These are phyloP conservation scores for Drosophila eohydei DNA, from an alignment of 2,888 invertebrate species.

Conservation along the genomic window DNA sequence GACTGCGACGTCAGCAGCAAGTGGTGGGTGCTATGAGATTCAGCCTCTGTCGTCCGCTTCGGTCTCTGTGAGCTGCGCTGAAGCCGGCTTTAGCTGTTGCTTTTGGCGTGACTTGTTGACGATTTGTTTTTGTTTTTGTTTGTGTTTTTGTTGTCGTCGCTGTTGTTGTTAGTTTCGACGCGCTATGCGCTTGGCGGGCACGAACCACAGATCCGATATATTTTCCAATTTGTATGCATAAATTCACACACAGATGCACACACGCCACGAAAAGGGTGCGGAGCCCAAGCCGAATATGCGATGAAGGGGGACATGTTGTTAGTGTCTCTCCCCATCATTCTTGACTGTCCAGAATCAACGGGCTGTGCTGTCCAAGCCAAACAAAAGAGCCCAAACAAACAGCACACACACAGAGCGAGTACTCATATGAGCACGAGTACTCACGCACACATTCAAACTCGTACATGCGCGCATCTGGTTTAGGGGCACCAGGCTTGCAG, in stretches of 20 bases:
- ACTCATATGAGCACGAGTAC: constrained; percentile 2
- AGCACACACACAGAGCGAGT: constrained; percentile 22
- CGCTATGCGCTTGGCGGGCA: constrained; percentile 67
- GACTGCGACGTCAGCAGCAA: constrained; percentile 46
- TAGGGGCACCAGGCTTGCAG: constrained; percentile 59
- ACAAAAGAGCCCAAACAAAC: constrained; percentile 77
- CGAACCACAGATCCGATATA: constrained; percentile 83
- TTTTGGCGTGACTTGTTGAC: constrained; percentile 77
- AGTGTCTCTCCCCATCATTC: constrained; percentile 26
- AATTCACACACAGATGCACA: constrained; percentile 72
- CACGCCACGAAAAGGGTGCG: constrained; percentile 29
- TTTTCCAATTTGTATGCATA: constrained; percentile 81
- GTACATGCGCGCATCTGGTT: constrained; percentile 75
- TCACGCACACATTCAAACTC: not conserved
- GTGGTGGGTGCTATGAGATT: constrained; percentile 68
- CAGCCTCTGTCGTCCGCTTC: constrained; percentile 28
- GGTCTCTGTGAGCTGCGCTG: constrained; percentile 40
- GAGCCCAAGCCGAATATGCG: constrained; percentile 5
- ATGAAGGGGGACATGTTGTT: constrained; percentile 9
- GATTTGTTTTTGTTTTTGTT: constrained; percentile 70
- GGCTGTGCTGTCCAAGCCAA: constrained; percentile 51
- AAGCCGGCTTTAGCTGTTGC: constrained; percentile 45
- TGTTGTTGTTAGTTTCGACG: constrained; percentile 44
- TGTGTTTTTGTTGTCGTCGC: constrained; percentile 48
- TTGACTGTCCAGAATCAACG: constrained; percentile 46